phyloP scores from a whole-genome alignment of 64 coral and sea anemone genomes.

The Orbicella faveolata region DNA sequence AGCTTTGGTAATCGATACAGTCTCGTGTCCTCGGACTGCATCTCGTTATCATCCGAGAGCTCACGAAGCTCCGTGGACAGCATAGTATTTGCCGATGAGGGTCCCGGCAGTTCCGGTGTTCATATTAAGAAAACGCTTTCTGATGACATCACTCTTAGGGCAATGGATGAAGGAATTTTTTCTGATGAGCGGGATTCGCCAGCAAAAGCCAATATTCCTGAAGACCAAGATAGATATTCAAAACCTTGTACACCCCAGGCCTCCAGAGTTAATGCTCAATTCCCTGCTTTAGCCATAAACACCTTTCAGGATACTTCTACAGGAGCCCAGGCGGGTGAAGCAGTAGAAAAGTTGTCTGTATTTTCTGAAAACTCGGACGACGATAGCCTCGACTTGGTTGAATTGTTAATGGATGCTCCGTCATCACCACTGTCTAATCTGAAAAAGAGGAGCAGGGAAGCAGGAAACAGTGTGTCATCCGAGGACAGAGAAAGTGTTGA shows the following conservation, averaged over 20 bases:
- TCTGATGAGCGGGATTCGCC: conserved; percentile 65
- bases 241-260: conserved; percentile 8
- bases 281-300: background rate
- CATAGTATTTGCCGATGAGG: conserved; percentile 51
- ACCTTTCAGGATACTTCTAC: conserved; percentile 12
- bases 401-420: conserved; percentile 77
- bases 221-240: conserved; percentile 1
- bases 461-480: background rate
- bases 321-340: background rate
- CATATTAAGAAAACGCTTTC: background rate
- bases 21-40: conserved; percentile 87
- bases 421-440: conserved; percentile 39
- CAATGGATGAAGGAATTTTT: conserved; percentile 62
- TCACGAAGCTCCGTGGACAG: conserved; percentile 77
- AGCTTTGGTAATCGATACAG: conserved; percentile 95
- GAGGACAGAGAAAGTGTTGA: background rate
- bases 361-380: background rate
- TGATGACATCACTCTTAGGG: conserved; percentile 7
- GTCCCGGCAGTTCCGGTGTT: background rate
- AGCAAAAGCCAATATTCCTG: background rate
- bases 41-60: conserved; percentile 80
- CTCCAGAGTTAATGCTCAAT: conserved; percentile 11
- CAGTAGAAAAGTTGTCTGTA: background rate
- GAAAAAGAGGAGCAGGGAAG: conserved; percentile 14
- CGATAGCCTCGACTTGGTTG: conserved; percentile 30